These are phyloP conservation scores for Oophaga sylvatica DNA, from an alignment of 2,797 vertebrate species.

Conservation along the genomic window DNA sequence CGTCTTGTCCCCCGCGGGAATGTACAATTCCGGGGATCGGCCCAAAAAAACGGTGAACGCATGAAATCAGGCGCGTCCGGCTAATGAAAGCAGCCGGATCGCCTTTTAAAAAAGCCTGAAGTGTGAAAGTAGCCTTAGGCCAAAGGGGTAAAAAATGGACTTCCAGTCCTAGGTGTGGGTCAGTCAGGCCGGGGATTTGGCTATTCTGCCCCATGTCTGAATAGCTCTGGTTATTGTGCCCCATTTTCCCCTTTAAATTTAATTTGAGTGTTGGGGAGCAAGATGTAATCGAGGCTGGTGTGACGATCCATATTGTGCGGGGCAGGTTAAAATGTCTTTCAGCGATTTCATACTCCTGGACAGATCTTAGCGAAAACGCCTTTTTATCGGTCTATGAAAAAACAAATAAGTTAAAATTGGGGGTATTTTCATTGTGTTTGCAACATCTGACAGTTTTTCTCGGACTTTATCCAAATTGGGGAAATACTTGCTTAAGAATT, in stretches of 20 bases:
- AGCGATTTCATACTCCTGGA: constrained; percentile 91
- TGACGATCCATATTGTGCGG: constrained; percentile 83
- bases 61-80: too few relatives aligned
- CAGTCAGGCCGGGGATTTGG: not conserved
- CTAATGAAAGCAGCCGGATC: too few relatives aligned
- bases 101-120: too few relatives aligned
- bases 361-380: constrained; percentile 90
- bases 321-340: constrained; percentile 88
- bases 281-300: constrained; percentile 84
- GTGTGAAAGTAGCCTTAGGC: too few relatives aligned
- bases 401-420: not conserved
- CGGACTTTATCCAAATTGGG: too few relatives aligned
- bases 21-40: too few relatives aligned
- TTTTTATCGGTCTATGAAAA: constrained; percentile 91
- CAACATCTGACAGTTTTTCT: too few relatives aligned
- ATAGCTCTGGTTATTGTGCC: constrained; percentile 73
- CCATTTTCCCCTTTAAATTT: constrained; percentile 81
- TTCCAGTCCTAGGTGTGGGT: not conserved
- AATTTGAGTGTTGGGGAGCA: constrained; percentile 79
- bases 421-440: too few relatives aligned
- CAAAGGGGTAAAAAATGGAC: not conserved
- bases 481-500: too few relatives aligned
- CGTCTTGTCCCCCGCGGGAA: too few relatives aligned
- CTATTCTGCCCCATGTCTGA: constrained; percentile 20
- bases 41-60: too few relatives aligned